Evolutionary conservation across 2,113 vertebrate genomes (phyloP).

Genomic region (Myanophis thanlyinensis): DNA sequence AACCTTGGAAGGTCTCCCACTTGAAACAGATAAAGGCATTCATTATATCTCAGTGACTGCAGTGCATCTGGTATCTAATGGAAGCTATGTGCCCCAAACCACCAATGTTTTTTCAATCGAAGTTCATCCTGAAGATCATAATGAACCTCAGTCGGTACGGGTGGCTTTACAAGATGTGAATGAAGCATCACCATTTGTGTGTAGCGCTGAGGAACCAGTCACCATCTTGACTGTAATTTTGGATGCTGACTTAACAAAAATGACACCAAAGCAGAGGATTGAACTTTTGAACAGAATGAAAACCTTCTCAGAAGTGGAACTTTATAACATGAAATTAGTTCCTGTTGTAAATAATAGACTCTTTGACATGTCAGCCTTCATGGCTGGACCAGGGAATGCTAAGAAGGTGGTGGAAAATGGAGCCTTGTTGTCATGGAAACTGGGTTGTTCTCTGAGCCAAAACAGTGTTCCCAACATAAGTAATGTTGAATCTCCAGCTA

Average conservation of each 20-base stretch:
- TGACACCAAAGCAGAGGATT: constrained; percentile 87
- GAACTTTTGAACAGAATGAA: constrained; percentile 83
- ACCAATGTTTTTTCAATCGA: constrained; percentile 91
- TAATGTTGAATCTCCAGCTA: constrained; percentile 87
- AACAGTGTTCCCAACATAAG: constrained; percentile 87
- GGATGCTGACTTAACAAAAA: constrained; percentile 95
- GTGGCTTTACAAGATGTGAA: constrained; percentile 69
- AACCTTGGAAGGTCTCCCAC: constrained; percentile 85
- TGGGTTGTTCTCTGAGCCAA: constrained; percentile 91
- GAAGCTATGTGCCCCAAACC: constrained; percentile 72
- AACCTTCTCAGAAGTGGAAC: constrained; percentile 86
- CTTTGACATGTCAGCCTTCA: constrained; percentile 97
- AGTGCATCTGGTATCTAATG: constrained; percentile 73
- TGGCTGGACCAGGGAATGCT: constrained; percentile 96
- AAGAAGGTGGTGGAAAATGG: constrained; percentile 97
- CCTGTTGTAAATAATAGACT: constrained; percentile 96
- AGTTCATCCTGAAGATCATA: constrained; percentile 90
- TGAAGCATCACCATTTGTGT: constrained; percentile 75
- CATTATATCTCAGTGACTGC: constrained; percentile 86
- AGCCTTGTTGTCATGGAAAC: constrained; percentile 91
- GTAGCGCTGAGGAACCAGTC: constrained; percentile 82
- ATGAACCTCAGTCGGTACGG: constrained; percentile 79
- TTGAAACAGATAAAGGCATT: constrained; percentile 90
- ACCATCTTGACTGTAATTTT: constrained; percentile 93
- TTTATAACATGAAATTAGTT: constrained; percentile 88